phyloP scores from a whole-genome alignment of 1,140 invertebrate genomes.

The Pachyrhynchus sulphureomaculatus region DNA sequence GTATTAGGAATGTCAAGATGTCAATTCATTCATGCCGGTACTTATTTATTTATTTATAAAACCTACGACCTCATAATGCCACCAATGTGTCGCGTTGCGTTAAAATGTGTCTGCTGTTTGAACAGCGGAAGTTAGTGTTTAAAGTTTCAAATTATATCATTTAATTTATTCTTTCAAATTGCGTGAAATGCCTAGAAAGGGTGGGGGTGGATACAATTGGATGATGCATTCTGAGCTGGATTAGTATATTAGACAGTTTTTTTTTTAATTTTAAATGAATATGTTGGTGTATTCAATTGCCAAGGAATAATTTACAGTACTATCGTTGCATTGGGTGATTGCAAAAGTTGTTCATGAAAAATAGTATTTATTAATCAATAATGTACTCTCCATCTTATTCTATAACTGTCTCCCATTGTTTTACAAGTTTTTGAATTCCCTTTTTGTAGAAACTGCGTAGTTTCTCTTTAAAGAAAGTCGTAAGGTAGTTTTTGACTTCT shows the following conservation, averaged over 20 bases:
- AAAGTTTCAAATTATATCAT: constrained; percentile 24
- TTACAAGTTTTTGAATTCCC: too few species aligned
- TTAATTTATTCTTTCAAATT: constrained; percentile 24
- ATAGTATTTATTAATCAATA: too few species aligned
- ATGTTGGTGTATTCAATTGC: too few species aligned
- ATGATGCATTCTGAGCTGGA: not conserved
- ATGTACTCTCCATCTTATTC: too few species aligned
- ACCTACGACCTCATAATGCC: constrained; percentile 14
- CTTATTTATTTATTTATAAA: constrained; percentile 18
- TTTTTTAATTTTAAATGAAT: too few species aligned
- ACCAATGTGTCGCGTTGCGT: constrained; percentile 12
- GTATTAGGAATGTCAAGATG: not conserved
- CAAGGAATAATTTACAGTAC: too few species aligned
- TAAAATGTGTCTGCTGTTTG: not conserved
- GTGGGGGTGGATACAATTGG: constrained; percentile 3
- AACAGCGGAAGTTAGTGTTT: constrained; percentile 22
- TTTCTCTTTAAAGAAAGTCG: too few species aligned
- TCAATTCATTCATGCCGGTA: constrained; percentile 17
- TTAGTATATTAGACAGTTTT: not conserved
- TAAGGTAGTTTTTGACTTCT: too few species aligned
- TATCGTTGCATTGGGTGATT: too few species aligned
- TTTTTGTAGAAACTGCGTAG: too few species aligned
- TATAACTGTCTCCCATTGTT: too few species aligned
- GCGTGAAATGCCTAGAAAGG: constrained; percentile 10
- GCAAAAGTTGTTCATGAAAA: too few species aligned